Conservation (phyloP, 2,113 vertebrate genomes). For the Apistogramma diplotaenia region DNA sequence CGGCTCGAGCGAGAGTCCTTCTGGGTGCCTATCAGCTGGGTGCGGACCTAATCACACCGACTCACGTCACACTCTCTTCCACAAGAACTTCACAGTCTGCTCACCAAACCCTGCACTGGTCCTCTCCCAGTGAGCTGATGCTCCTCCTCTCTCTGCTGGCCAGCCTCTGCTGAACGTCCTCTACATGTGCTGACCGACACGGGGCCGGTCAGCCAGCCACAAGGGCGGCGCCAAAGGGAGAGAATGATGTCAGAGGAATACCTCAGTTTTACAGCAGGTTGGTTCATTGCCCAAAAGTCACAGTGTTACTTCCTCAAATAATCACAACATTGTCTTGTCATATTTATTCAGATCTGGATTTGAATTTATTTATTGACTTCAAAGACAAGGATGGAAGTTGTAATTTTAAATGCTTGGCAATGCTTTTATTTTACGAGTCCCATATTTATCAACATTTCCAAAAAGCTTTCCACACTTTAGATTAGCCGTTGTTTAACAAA, state of each 20-base stretch:
- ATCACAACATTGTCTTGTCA: not conserved
- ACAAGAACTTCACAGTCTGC: constrained; percentile 5
- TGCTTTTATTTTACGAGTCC: not conserved
- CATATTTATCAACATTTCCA: not conserved
- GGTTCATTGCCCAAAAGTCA: not conserved
- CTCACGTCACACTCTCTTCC: not conserved
- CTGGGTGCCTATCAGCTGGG: constrained; percentile 91
- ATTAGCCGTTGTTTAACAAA: no score
- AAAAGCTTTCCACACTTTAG: not conserved
- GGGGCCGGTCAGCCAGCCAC: not conserved
- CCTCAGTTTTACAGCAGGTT: constrained; percentile 20
- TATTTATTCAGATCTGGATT: not conserved
- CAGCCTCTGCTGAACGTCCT: not conserved
- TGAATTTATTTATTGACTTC: not conserved
- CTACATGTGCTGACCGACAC: not conserved
- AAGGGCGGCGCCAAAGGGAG: not conserved
- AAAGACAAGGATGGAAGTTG: not conserved
- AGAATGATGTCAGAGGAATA: constrained; percentile 27
- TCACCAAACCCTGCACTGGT: not conserved
- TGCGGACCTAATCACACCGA: constrained; percentile 77
- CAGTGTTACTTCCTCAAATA: not conserved
- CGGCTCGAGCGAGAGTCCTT: constrained; percentile 84
- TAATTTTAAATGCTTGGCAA: not conserved
- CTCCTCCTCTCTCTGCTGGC: not conserved
- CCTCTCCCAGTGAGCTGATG: not conserved